Base-by-base conservation (phyloP, 2,888 invertebrate species). In the Trissolcus japonicus region DNA sequence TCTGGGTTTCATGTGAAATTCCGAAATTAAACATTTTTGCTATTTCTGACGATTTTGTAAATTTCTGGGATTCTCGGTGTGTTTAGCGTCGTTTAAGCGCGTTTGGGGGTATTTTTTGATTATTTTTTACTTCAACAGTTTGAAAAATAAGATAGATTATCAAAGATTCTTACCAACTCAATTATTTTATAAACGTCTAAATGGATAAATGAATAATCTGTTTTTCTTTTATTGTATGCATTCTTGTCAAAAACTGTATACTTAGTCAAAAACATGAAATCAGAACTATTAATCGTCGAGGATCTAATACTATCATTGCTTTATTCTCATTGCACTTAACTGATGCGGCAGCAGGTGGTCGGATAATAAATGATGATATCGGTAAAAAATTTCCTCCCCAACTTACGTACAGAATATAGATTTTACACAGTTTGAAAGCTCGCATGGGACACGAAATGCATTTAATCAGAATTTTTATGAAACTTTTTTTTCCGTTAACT, bases 121-220 rank as follows among this genome's bases (percentile, higher is more conserved):
- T 57, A 72, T 82, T 84, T 87, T 88, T 86, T 85, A 84, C 86
- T 83, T 79, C 82, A 83, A 79, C 80, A 84, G 82, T 79, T 82
- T 81, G 86, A 88, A 83, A 84, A 85, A 88, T 88, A 86, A 85
- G 87, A 87, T 87, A 83, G 86, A 88, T 88, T 87, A 88, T 85
- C 84, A 82, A 78, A 69, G 77, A 75, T 35, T 35, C 9, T 35
- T 0, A 35, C 2, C 29, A 1, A 35, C 9, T 35, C 35, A 35
- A 11, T 65, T 48, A 48, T 16, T 40, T 43, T 46, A 19, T 4
- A 14, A 54, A 59, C 17, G 35, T 35, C 35, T 9, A 35, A 35
- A 35, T 35, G 11, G 35, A 11, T 35, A 9, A 9, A 35, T 35
- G 7, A 9, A 35, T 35, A 35, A 35, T 35, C 35, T 35, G 35